phyloP scores from a whole-genome alignment of 1,140 invertebrate genomes.

The Papilio helenus region DNA sequence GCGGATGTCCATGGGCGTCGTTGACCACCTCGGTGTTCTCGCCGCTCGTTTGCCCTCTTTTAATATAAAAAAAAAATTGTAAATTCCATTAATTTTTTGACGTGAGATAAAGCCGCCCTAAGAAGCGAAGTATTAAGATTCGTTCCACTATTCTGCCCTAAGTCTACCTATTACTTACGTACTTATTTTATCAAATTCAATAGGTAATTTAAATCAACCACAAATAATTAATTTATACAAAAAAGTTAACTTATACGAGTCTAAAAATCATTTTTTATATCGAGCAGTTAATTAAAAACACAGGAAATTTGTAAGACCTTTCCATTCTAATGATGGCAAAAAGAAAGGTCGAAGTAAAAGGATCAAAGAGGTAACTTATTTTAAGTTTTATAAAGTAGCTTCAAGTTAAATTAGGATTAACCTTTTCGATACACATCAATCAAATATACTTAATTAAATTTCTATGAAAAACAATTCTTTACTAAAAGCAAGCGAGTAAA shows the following conservation, averaged over 20 bases:
- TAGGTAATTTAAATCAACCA: too few relatives aligned
- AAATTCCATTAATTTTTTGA: too few relatives aligned
- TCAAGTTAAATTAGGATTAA: not conserved
- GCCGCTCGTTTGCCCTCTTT: too few relatives aligned
- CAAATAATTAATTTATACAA: too few relatives aligned
- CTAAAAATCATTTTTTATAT: not conserved
- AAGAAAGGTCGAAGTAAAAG: slow-evolving; percentile 4
- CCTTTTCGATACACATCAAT: not conserved
- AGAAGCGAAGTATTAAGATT: too few relatives aligned
- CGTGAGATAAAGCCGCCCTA: too few relatives aligned
- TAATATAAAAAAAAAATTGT: too few relatives aligned
- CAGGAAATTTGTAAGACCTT: not conserved
- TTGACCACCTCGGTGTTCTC: too few relatives aligned
- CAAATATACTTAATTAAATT: not conserved
- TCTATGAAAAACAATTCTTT: not conserved
- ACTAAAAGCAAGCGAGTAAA: not conserved
- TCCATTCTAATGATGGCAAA: not conserved
- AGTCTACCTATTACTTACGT: too few relatives aligned
- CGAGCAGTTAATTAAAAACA: not conserved
- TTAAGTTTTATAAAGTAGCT: slow-evolving; percentile 5
- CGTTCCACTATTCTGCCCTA: too few relatives aligned
- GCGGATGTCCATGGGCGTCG: too few relatives aligned
- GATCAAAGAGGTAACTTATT: not conserved
- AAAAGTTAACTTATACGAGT: not conserved
- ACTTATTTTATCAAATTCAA: too few relatives aligned